Evolutionary conservation across 2,888 invertebrate genomes (phyloP).

Genomic region (Euplagia quadripunctaria): DNA sequence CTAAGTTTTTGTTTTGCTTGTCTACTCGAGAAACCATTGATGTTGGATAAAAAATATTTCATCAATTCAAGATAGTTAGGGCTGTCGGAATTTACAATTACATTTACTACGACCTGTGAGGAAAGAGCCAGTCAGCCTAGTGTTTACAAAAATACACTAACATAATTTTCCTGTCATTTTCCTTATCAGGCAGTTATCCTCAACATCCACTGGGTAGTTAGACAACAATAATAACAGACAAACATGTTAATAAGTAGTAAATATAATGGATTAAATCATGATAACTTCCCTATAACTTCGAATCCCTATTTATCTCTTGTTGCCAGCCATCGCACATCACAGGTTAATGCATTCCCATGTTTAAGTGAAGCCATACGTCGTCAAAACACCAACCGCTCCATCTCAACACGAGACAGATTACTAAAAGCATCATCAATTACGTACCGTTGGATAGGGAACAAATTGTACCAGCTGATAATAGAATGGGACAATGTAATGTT

Average conservation of each 20-base stretch:
- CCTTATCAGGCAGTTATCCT: too few relatives aligned
- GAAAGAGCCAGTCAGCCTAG: too few relatives aligned
- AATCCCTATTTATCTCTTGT: constrained; percentile 4
- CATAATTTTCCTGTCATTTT: too few relatives aligned
- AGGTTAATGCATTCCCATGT: constrained; percentile 9
- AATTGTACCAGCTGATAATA: constrained; percentile 24
- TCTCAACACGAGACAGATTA: constrained; percentile 8
- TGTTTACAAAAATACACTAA: too few relatives aligned
- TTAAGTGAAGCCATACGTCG: neutral
- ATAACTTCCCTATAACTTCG: neutral
- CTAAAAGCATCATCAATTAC: constrained; percentile 56
- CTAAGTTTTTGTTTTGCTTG: too few relatives aligned
- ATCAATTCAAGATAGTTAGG: too few relatives aligned
- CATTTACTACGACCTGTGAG: too few relatives aligned
- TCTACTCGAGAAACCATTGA: too few relatives aligned
- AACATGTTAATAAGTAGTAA: neutral
- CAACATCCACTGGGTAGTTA: too few relatives aligned
- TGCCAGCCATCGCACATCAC: neutral
- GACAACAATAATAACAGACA: neutral
- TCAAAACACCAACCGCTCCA: neutral
- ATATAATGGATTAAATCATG: neutral
- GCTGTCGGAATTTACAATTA: too few relatives aligned
- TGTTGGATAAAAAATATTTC: too few relatives aligned
- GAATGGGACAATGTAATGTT: constrained; percentile 4
- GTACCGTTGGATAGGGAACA: constrained; percentile 30